Evolutionary conservation across 1,140 invertebrate genomes (phyloP).

Genomic region (Drosophila sulfurigaster): DNA sequence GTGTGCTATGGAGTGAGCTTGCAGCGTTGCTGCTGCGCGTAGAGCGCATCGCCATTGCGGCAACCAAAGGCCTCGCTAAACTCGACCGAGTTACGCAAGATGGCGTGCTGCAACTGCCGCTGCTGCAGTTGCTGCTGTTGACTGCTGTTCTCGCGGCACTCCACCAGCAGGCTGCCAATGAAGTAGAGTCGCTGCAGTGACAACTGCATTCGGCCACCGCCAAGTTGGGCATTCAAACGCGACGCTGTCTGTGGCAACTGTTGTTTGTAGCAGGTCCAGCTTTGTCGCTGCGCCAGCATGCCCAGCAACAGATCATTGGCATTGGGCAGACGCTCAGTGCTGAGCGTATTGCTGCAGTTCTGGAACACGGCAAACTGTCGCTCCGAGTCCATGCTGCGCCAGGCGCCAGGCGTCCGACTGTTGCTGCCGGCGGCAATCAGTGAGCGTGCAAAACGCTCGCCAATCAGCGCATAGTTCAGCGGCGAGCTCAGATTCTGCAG

Average conservation of each 20-base stretch:
- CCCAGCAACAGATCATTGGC: constrained; percentile 66
- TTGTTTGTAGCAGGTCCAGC: constrained; percentile 48
- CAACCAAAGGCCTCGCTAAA: constrained; percentile 71
- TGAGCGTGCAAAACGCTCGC: constrained; percentile 62
- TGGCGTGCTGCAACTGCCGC: constrained; percentile 52
- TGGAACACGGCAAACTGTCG: constrained; percentile 54
- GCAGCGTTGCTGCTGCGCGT: constrained; percentile 49
- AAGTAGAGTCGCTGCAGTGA: constrained; percentile 63
- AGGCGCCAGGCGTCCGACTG: constrained; percentile 66
- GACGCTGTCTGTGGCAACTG: constrained; percentile 58
- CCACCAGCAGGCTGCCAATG: constrained; percentile 62
- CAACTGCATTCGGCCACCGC: constrained; percentile 58
- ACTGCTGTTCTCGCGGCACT: constrained; percentile 46
- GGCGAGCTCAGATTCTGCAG: constrained; percentile 62
- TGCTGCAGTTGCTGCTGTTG: constrained; percentile 48
- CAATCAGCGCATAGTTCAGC: constrained; percentile 64
- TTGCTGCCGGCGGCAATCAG: constrained; percentile 73
- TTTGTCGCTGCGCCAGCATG: constrained; percentile 56
- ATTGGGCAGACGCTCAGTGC: constrained; percentile 17
- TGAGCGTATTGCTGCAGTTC: constrained; percentile 44
- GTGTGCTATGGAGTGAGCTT: constrained; percentile 32
- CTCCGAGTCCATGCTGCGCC: constrained; percentile 79
- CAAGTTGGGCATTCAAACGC: constrained; percentile 52
- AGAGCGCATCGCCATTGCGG: constrained; percentile 50
- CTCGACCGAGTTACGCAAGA: constrained; percentile 62